These are phyloP conservation scores for Cichladusa arquata DNA, from an alignment of 2,113 vertebrate species.

Conservation along the genomic window DNA sequence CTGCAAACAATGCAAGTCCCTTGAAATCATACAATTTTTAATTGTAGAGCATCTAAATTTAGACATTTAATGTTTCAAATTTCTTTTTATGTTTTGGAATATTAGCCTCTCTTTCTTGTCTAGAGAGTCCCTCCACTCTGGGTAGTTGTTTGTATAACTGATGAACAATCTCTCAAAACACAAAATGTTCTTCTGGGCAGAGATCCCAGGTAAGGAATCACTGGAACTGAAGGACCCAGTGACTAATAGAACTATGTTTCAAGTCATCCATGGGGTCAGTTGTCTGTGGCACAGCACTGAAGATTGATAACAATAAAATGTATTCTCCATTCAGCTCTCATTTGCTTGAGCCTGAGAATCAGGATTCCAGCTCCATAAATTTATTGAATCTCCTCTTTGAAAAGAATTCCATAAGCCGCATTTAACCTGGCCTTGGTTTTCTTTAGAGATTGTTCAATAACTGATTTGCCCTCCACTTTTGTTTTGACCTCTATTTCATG, in stretches of 20 bases:
- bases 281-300: not conserved
- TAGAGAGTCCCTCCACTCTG: not conserved
- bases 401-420: not conserved
- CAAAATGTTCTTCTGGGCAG: not conserved
- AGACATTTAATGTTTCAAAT: not conserved
- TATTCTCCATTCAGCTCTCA: not conserved
- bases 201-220: not conserved
- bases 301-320: not conserved
- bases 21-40: not conserved
- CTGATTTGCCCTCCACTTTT: not conserved
- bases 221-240: not conserved
- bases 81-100: not conserved
- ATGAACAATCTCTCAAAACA: not conserved
- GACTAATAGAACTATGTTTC: not conserved
- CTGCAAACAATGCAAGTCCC: not conserved
- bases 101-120: not conserved
- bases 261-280: not conserved
- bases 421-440: constrained; percentile 16
- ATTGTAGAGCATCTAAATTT: not conserved
- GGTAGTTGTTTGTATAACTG: not conserved
- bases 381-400: not conserved
- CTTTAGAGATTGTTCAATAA: not conserved
- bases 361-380: not conserved
- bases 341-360: not conserved
- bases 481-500: not conserved